Evolutionary conservation across 2,888 invertebrate genomes (phyloP).

Genomic region (Sinelater perroti): DNA sequence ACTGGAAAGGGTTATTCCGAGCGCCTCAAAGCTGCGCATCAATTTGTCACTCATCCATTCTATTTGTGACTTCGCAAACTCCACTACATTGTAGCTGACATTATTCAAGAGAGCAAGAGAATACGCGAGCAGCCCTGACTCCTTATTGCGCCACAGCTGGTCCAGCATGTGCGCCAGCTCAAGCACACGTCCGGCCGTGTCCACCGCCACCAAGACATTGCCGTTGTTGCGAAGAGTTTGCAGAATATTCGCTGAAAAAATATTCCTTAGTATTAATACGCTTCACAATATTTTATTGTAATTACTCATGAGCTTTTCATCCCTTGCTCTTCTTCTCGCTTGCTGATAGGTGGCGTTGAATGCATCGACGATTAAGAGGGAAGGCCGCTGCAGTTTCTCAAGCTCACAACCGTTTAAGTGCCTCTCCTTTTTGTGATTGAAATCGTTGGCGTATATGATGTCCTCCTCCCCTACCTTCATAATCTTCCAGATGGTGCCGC

Average conservation of each 20-base stretch:
- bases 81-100: constrained; percentile 97
- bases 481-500: constrained; percentile 99
- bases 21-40: constrained; percentile 92
- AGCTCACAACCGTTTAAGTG: constrained; percentile 96
- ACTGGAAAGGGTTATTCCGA: constrained; percentile 94
- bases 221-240: constrained; percentile 94
- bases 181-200: constrained; percentile 95
- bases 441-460: constrained; percentile 97
- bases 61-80: constrained; percentile 98
- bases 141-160: constrained; percentile 93
- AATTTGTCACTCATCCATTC: constrained; percentile 99
- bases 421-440: constrained; percentile 98
- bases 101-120: constrained; percentile 93
- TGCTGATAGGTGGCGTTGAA: constrained; percentile 95
- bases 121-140: constrained; percentile 94
- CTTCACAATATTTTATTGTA: constrained; percentile 12
- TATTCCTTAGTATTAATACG: too few relatives aligned
- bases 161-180: constrained; percentile 97
- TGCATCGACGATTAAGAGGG: constrained; percentile 93
- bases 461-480: constrained; percentile 98
- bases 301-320: constrained; percentile 96
- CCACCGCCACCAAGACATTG: constrained; percentile 94
- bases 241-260: constrained; percentile 88
- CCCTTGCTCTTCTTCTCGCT: constrained; percentile 86
- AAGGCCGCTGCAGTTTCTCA: constrained; percentile 89